Evolutionary conservation across 2,797 vertebrate species (phyloP).

Genomic region (Ambastaia sidthimunki): DNA sequence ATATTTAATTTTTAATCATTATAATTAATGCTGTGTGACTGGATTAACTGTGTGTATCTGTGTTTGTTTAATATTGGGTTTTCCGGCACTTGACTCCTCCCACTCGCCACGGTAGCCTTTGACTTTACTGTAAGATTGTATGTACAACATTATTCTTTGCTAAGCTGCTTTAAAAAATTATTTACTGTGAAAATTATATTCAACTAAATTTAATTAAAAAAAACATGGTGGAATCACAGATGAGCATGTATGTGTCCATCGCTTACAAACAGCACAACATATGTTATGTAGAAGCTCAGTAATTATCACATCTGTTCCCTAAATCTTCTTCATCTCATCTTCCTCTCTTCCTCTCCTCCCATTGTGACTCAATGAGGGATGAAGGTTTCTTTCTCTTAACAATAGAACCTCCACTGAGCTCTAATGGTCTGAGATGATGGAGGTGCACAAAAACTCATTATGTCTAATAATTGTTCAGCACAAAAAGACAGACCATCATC

Average conservation of each 20-base stretch:
- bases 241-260: background rate
- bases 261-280: background rate
- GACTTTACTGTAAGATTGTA: too few relatives aligned
- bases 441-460: conserved; percentile 6
- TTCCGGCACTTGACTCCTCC: too few relatives aligned
- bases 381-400: background rate
- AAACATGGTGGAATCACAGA: too few relatives aligned
- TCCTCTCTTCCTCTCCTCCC: background rate
- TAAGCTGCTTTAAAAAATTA: too few relatives aligned
- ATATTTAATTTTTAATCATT: too few relatives aligned
- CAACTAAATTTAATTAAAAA: background rate
- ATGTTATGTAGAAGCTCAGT: background rate
- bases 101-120: too few relatives aligned
- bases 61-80: too few relatives aligned
- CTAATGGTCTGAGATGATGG: background rate
- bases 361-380: background rate
- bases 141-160: too few relatives aligned
- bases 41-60: too few relatives aligned
- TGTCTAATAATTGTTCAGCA: background rate
- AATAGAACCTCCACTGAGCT: background rate
- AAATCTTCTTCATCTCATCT: background rate
- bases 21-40: too few relatives aligned
- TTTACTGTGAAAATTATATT: too few relatives aligned
- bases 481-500: background rate
- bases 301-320: background rate